Percentiles rank a stretch among this genome's conserved stretches.
Evolutionary conservation across 2,797 vertebrate species (phyloP).

Genomic region (Microctenopoma lineatum): DNA sequence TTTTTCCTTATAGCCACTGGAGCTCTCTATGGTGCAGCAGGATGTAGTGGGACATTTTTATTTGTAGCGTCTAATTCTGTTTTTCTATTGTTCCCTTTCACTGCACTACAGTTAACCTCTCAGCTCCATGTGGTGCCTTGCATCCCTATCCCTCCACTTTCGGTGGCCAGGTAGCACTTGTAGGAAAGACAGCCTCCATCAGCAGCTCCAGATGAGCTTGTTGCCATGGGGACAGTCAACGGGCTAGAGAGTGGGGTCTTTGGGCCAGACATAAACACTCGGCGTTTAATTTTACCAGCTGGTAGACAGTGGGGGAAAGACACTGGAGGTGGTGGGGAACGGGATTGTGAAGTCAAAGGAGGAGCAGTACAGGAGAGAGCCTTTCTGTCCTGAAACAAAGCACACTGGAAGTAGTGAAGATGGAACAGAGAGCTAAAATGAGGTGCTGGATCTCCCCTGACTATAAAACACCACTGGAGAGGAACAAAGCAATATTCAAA

Average conservation of each 20-base stretch:
- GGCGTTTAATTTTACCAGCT: constrained; percentile 80
- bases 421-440: constrained; percentile 28
- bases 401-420: constrained; percentile 38
- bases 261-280: constrained; percentile 82
- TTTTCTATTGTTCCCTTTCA: constrained; percentile 41
- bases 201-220: constrained; percentile 81
- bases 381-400: constrained; percentile 63
- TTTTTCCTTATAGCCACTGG: constrained; percentile 41
- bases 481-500: constrained; percentile 7
- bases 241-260: constrained; percentile 81
- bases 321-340: constrained; percentile 2
- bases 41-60: constrained; percentile 61
- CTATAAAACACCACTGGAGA: constrained; percentile 21
- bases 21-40: constrained; percentile 43
- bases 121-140: constrained; percentile 21
- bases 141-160: constrained; percentile 44
- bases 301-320: constrained; percentile 71
- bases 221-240: constrained; percentile 88
- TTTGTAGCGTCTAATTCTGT: constrained; percentile 51
- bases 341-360: constrained; percentile 43
- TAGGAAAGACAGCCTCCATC: constrained; percentile 76
- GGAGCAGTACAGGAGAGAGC: constrained; percentile 36
- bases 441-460: constrained; percentile 32
- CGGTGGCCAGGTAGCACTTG: constrained; percentile 74
- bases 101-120: constrained; percentile 64